Percentiles rank a stretch among this genome's conserved stretches.
These are phyloP conservation scores for Drosophila hamatofila DNA, from an alignment of 2,888 invertebrate genomes.

Conservation along the genomic window DNA sequence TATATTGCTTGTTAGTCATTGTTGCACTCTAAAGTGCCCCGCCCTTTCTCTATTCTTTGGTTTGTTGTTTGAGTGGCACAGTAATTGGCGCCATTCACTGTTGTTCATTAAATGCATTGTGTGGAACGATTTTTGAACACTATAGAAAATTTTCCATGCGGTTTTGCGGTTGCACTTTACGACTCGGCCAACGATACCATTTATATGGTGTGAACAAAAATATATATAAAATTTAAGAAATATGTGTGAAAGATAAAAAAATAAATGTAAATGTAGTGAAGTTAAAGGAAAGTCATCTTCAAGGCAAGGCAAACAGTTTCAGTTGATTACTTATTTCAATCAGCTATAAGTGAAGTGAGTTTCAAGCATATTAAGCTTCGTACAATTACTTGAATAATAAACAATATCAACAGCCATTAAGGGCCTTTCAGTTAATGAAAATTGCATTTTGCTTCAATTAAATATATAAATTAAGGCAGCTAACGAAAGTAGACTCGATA, in stretches of 20 bases:
- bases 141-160: constrained; percentile 36
- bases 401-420: not conserved
- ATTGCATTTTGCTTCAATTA: not conserved
- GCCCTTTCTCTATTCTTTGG: constrained; percentile 7
- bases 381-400: not conserved
- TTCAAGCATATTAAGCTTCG: not conserved
- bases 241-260: no score
- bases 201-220: constrained; percentile 23
- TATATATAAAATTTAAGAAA: not conserved
- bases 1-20: constrained; percentile 32
- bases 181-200: constrained; percentile 13
- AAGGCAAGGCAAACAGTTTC: not conserved
- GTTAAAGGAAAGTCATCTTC: not conserved
- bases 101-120: constrained; percentile 63
- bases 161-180: constrained; percentile 51
- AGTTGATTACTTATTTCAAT: not conserved
- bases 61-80: constrained; percentile 37
- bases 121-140: constrained; percentile 38
- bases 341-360: not conserved
- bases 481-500: constrained; percentile 6
- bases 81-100: constrained; percentile 57
- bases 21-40: constrained; percentile 29
- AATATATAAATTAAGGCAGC: not conserved
- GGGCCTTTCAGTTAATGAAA: constrained; percentile 11
- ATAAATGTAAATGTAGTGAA: not conserved